Evolutionary conservation across 2,113 vertebrate genomes (phyloP).

Genomic region (Pluvianellus socialis): DNA sequence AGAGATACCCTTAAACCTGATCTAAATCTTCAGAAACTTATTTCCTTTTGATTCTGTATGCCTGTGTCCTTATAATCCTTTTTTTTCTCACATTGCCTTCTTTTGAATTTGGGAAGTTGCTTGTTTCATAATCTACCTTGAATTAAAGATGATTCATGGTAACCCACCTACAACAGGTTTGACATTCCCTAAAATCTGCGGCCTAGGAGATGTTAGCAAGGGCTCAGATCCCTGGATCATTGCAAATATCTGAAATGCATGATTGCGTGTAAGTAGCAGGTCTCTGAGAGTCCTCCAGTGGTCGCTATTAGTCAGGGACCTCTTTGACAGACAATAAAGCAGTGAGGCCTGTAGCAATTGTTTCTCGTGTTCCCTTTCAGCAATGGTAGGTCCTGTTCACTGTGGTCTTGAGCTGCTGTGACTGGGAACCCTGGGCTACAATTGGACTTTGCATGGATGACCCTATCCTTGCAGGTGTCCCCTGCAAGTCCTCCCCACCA

Average conservation of each 20-base stretch:
- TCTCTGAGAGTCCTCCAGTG: neutral
- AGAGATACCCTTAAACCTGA: neutral
- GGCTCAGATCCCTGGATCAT: neutral
- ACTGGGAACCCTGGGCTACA: neutral
- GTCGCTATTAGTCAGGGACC: neutral
- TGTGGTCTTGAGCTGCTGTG: neutral
- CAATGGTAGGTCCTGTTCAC: neutral
- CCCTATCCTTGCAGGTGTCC: neutral
- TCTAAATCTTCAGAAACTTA: neutral
- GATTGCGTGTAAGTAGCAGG: neutral
- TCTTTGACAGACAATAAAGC: neutral
- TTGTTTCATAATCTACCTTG: neutral
- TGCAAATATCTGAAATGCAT: neutral
- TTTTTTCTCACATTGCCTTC: neutral
- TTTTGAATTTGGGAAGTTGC: neutral
- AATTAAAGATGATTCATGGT: neutral
- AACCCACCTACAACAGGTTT: neutral
- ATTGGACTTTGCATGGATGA: rapidly evolving
- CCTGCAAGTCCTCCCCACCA: neutral
- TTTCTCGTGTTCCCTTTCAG: neutral
- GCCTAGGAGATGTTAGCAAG: neutral
- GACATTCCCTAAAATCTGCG: neutral
- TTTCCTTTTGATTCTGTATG: neutral
- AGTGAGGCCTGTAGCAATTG: neutral
- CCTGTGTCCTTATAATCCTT: neutral